Conservation (phyloP, 2,888 invertebrate genomes). For the Acronicta aceris region DNA sequence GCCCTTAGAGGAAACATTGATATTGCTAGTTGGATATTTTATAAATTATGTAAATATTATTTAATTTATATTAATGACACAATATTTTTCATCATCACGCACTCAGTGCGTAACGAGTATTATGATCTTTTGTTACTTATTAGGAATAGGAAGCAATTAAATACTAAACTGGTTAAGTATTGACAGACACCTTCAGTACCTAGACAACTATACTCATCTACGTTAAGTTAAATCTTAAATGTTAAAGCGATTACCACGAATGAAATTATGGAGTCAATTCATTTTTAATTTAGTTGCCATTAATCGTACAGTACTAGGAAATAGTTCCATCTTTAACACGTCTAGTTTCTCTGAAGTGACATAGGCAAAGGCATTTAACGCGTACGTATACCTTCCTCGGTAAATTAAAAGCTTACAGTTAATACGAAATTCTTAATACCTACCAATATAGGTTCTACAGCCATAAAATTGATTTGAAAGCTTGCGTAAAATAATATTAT, state of each 20-base stretch:
- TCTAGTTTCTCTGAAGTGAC: constrained; percentile 36
- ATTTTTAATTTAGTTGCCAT: constrained; percentile 45
- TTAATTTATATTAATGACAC: too few species aligned
- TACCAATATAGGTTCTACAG: too few species aligned
- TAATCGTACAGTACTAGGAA: constrained; percentile 43
- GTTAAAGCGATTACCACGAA: constrained; percentile 1
- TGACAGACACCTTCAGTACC: neutral
- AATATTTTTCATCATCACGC: constrained; percentile 20
- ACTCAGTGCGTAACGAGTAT: constrained; percentile 15
- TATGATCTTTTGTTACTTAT: constrained; percentile 25
- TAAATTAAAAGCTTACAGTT: neutral
- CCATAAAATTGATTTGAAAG: too few species aligned
- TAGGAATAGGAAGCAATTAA: constrained; percentile 22
- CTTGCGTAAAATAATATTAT: too few species aligned
- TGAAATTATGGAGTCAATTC: constrained; percentile 33
- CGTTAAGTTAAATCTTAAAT: constrained; percentile 8
- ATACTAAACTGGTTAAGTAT: too few species aligned
- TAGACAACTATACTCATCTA: neutral
- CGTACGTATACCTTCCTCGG: constrained; percentile 4
- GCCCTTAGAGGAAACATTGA: too few species aligned
- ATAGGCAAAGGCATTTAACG: constrained; percentile 17
- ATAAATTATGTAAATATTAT: too few species aligned
- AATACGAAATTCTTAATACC: too few species aligned
- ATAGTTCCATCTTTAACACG: constrained; percentile 33
- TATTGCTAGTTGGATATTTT: too few species aligned